Evolutionary conservation across 2,797 vertebrate species (phyloP), one percentile per base, ranked within the genome.

Genomic region (Aplochiton taeniatus): DNA sequence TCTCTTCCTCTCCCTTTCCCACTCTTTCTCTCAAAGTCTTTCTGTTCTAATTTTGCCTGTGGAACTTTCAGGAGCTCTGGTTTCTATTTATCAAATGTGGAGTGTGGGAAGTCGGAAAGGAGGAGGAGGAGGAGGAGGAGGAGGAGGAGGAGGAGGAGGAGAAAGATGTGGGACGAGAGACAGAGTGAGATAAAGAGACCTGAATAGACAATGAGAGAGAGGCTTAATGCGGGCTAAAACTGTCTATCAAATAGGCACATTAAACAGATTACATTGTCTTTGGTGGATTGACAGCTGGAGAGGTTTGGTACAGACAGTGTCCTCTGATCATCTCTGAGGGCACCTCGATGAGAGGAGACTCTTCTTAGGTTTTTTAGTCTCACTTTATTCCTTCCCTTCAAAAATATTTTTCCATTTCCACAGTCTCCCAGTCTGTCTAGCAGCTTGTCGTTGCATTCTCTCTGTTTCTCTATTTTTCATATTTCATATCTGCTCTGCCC

Each of bases 101-200:
- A 81, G 62, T 89, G 82, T 87, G 83, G 80, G 80, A 85, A 88
- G 83, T 54, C 2, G 44, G 48, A 64, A 71, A 53, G 52, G 31
- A 31, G 31, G 31, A 31, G 52, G 63, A 54, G 57, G 0, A 11
- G 41, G 58, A 75, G 61, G 71, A 46, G 60, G 63, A 77, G 17
- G 12, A 58, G 45, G 58, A 72, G 47, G 53, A 72, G 63, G 66
- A 55, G 52, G 55, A 76, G 51, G 62, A 57, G 44, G 50, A 65
- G 52, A 19, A 74, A 48, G 3, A 70, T 48, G 52, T 52, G 74
- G 68, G 54, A 57, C 18, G 51, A 55, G 50, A 49, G 13, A 16
- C 41, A 59, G 44, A 43, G 49, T 11, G 12, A 16, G 14, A 18
- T 42, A 19, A 8, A 10, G 50, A 53, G 11, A 8, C 0, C 19